Conservation (phyloP, 2,797 vertebrate species). For the Luscinia megarhynchos region DNA sequence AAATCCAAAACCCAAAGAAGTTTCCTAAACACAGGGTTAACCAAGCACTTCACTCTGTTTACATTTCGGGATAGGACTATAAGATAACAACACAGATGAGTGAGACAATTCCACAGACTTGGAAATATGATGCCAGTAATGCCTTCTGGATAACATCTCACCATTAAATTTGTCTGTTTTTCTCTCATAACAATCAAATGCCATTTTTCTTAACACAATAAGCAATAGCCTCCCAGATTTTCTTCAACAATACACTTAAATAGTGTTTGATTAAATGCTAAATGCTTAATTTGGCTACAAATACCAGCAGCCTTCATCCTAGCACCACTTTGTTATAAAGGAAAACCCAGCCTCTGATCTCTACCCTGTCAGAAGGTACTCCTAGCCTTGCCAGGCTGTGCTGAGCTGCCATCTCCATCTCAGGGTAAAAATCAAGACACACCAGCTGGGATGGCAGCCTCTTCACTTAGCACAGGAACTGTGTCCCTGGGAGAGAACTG, state of each 20-base stretch:
- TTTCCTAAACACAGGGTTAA: background rate
- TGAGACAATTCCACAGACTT: background rate
- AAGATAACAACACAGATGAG: background rate
- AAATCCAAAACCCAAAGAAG: background rate
- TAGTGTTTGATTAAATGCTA: background rate
- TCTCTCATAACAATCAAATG: background rate
- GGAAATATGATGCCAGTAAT: background rate
- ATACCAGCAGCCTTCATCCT: background rate
- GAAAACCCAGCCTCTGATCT: background rate
- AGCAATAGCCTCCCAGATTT: background rate
- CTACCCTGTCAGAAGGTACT: background rate
- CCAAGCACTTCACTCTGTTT: background rate
- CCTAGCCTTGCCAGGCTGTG: background rate
- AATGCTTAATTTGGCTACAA: background rate
- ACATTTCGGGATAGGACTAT: background rate
- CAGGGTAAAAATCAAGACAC: background rate
- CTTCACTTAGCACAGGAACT: background rate
- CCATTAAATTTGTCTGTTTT: background rate
- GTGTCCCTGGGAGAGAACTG: background rate
- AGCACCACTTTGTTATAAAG: background rate
- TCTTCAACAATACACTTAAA: background rate
- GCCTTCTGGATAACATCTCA: background rate
- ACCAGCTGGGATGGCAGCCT: background rate
- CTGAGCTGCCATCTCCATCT: background rate
- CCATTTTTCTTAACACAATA: background rate